A percentile compares a stretch with the other conserved stretches of the same genome.
phyloP scores from a whole-genome alignment of 2,113 vertebrate species.

The Oenanthe melanoleuca region DNA sequence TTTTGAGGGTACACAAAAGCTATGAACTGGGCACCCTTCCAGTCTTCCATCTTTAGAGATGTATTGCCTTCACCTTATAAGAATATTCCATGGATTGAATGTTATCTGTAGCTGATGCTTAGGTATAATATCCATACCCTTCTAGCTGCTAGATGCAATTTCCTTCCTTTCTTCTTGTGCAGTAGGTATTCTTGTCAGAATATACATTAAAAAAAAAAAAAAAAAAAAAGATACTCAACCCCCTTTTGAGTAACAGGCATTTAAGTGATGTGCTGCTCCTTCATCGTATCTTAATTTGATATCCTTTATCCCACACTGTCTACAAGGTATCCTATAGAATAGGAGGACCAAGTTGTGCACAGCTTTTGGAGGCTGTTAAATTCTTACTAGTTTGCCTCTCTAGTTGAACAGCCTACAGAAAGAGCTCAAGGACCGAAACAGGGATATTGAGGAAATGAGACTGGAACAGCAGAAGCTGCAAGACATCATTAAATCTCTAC shows the following conservation, averaged over 20 bases:
- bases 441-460: conserved; percentile 79
- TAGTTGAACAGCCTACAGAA: conserved; percentile 86
- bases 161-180: background rate
- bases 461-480: conserved; percentile 84
- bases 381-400: background rate
- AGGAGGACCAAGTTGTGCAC: background rate
- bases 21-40: background rate
- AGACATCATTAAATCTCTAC: conserved; percentile 82
- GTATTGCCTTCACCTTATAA: background rate
- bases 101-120: background rate
- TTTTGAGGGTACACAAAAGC: background rate
- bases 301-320: background rate
- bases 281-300: background rate
- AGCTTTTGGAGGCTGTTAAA: background rate
- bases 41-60: background rate
- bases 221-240: background rate
- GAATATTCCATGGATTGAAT: background rate
- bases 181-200: background rate
- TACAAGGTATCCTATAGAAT: background rate
- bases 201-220: background rate
- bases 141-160: background rate
- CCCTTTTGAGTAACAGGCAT: background rate
- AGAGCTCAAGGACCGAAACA: conserved; percentile 80
- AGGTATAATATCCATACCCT: background rate
- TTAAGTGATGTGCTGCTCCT: background rate